phyloP scores from a whole-genome alignment of 2,113 vertebrate genomes.

The Jacana jacana region DNA sequence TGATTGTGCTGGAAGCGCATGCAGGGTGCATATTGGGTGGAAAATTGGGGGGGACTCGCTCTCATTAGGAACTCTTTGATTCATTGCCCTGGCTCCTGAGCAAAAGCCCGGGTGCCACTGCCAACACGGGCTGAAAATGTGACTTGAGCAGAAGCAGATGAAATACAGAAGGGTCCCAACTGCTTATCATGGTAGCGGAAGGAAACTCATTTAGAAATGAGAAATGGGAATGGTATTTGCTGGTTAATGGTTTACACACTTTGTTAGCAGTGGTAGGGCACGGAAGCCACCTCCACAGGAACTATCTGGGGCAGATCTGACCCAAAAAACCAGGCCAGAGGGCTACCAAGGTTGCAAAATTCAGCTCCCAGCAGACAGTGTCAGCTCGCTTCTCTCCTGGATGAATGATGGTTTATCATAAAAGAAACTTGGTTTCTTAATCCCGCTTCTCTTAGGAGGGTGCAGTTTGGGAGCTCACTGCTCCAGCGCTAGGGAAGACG shows the following conservation, averaged over 20 bases:
- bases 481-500: background rate
- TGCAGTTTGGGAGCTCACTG: background rate
- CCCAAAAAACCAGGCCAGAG: background rate
- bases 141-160: background rate
- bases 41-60: background rate
- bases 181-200: background rate
- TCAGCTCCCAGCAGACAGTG: background rate
- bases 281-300: background rate
- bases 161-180: background rate
- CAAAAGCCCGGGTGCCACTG: rapidly evolving
- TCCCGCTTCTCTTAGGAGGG: background rate
- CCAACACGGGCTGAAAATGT: background rate
- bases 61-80: background rate
- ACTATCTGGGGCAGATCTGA: background rate
- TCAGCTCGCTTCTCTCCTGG: background rate
- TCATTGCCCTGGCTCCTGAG: background rate
- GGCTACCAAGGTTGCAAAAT: background rate
- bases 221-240: background rate
- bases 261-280: background rate
- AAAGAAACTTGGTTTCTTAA: background rate
- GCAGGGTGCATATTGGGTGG: background rate
- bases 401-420: background rate
- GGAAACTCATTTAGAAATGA: background rate
- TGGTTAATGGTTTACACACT: background rate
- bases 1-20: background rate